Evolutionary conservation across 2,797 vertebrate genomes (phyloP).

Genomic region (Streptopelia turtur): DNA sequence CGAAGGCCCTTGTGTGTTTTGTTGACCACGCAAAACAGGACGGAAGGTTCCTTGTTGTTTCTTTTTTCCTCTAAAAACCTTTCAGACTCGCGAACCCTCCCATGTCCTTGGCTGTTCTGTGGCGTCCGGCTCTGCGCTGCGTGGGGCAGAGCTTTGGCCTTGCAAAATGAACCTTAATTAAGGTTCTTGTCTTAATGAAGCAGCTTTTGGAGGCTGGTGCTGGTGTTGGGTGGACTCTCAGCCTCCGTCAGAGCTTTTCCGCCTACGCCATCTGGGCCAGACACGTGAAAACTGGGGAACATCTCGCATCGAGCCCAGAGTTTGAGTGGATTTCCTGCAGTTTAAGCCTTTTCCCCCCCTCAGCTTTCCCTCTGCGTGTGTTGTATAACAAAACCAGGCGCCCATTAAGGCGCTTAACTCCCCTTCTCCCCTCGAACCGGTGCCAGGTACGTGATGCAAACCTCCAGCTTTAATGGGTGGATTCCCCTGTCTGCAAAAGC

Average conservation of each 20-base stretch:
- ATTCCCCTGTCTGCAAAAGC: neutral
- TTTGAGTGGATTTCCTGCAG: neutral
- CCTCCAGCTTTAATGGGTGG: neutral
- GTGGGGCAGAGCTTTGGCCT: neutral
- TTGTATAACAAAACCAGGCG: neutral
- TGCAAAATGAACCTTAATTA: neutral
- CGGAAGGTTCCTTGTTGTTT: accelerated
- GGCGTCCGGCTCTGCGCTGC: accelerated
- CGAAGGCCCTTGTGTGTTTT: neutral
- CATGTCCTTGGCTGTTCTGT: neutral
- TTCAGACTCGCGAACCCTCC: neutral
- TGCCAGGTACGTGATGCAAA: neutral
- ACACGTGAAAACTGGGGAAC: accelerated
- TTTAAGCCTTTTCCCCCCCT: neutral
- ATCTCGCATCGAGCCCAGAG: accelerated
- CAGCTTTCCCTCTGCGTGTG: neutral
- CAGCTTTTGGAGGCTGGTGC: neutral
- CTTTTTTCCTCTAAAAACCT: neutral
- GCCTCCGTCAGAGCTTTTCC: neutral
- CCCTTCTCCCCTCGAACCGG: neutral
- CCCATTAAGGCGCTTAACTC: neutral
- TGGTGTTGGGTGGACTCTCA: neutral
- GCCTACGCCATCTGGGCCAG: accelerated
- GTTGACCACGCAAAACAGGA: neutral
- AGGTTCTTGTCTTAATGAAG: neutral